These are phyloP conservation scores for Mus pahari DNA, from an alignment of 2,113 vertebrate species.

Conservation along the genomic window DNA sequence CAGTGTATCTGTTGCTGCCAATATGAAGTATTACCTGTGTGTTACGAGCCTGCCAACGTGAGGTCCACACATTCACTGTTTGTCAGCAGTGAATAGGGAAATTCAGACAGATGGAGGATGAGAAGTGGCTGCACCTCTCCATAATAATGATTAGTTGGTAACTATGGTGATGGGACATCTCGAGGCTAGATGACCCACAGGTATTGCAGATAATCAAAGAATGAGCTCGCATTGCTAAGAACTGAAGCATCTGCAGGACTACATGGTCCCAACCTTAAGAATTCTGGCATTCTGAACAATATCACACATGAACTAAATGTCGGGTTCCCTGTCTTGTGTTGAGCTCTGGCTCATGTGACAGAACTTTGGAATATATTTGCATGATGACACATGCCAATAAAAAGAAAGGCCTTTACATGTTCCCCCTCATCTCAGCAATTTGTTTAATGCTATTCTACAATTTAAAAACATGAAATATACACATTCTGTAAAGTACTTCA, in stretches of 20 bases:
- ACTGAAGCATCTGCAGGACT: not conserved
- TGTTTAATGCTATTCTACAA: slow-evolving; percentile 9
- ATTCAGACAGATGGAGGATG: not conserved
- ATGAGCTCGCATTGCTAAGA: slow-evolving; percentile 1
- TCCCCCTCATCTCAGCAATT: slow-evolving; percentile 15
- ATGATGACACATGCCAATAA: not conserved
- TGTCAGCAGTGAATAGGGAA: not conserved
- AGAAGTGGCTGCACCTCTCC: not conserved
- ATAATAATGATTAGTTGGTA: not conserved
- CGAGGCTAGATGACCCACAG: not conserved
- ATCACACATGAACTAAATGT: not conserved
- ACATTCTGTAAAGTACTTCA: slow-evolving; percentile 24
- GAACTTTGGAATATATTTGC: not conserved
- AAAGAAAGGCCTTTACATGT: slow-evolving; percentile 49
- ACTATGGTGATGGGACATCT: not conserved
- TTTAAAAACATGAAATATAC: slow-evolving; percentile 24
- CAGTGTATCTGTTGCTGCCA: not conserved
- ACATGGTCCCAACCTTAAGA: not conserved
- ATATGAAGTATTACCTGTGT: not conserved
- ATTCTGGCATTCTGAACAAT: slow-evolving; percentile 28
- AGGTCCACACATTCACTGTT: not conserved
- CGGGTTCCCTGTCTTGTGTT: not conserved
- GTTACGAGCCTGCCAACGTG: not conserved
- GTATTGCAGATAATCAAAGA: not conserved
- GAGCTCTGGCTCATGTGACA: not conserved